Evolutionary conservation across 92 coral and sea anemone genomes (phyloP).

Genomic region (Palythoa grandiflora): DNA sequence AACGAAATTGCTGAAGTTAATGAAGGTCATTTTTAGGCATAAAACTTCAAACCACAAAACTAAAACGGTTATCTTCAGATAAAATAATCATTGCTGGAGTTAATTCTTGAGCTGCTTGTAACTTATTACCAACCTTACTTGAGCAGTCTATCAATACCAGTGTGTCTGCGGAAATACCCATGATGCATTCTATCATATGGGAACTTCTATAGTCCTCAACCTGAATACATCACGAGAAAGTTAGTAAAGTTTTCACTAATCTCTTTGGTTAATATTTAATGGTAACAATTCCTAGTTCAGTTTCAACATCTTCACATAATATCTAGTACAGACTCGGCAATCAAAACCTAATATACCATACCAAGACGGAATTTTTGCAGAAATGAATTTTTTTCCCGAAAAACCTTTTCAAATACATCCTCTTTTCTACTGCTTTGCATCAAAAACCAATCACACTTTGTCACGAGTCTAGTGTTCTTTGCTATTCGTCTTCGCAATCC

Average conservation of each 20-base stretch:
- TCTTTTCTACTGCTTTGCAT: neutral
- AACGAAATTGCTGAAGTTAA: neutral
- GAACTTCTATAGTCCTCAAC: slow-evolving; percentile 96
- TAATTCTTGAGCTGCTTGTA: too few species aligned
- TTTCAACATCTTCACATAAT: too few species aligned
- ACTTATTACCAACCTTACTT: slow-evolving; percentile 73
- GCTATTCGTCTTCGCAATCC: too few species aligned
- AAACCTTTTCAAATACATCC: neutral
- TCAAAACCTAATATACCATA: neutral
- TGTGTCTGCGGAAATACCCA: slow-evolving; percentile 95
- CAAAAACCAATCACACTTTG: neutral
- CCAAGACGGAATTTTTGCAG: neutral
- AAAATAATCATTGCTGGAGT: neutral
- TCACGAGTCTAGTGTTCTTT: neutral
- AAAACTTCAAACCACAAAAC: neutral
- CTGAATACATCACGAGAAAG: slow-evolving; percentile 38
- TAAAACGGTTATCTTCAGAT: neutral
- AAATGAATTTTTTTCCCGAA: neutral
- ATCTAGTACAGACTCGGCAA: neutral
- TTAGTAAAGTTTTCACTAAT: neutral
- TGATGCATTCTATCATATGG: slow-evolving; percentile 92
- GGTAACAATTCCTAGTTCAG: neutral
- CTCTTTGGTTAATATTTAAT: neutral
- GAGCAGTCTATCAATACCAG: slow-evolving; percentile 87
- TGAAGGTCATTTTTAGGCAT: neutral